Conservation (phyloP, 2,888 invertebrate genomes). For the Tolmerus cingulatus region DNA sequence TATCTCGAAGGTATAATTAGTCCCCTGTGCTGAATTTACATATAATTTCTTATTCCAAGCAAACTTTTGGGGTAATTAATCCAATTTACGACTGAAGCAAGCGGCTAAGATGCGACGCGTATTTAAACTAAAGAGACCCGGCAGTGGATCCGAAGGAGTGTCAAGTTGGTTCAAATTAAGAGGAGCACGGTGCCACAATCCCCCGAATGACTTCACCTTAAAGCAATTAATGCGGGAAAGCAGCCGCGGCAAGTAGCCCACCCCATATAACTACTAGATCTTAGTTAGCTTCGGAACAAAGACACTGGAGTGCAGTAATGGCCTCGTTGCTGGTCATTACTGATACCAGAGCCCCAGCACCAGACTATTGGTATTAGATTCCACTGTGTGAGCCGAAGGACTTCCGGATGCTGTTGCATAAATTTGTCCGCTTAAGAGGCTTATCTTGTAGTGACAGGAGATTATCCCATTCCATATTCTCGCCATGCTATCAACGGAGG, state of each 20-base stretch:
- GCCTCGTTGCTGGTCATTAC: background rate
- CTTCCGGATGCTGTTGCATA: background rate
- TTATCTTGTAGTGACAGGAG: constrained; percentile 20
- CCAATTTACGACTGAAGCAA: background rate
- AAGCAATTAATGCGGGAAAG: background rate
- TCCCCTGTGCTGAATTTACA: background rate
- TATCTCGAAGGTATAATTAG: background rate
- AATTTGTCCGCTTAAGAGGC: constrained; percentile 3
- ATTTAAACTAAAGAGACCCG: background rate
- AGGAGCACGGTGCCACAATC: background rate
- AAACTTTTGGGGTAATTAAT: background rate
- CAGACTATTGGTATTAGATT: background rate
- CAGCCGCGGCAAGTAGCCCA: background rate
- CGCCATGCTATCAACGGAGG: background rate
- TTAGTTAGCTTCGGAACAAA: background rate
- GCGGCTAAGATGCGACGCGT: background rate
- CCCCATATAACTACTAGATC: background rate
- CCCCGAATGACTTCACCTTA: background rate
- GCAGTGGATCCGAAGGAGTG: background rate
- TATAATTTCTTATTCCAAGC: background rate
- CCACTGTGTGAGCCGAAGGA: background rate
- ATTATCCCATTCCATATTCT: constrained; percentile 11
- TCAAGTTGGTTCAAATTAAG: background rate
- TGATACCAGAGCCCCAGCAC: background rate
- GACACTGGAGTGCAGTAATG: background rate